Base-by-base conservation (phyloP, 2,888 invertebrate genomes). In the Troilus luridus region DNA sequence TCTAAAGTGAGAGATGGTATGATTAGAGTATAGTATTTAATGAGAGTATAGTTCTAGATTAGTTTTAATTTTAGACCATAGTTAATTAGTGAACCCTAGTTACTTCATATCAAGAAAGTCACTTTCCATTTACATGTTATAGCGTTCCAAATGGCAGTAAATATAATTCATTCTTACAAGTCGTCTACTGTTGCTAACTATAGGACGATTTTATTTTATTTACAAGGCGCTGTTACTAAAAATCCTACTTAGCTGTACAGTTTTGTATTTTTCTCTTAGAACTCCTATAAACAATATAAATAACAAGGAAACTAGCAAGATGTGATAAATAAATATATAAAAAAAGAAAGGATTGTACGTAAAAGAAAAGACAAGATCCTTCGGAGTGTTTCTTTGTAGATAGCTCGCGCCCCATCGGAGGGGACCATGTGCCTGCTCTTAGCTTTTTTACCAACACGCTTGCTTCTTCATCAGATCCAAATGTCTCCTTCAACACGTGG, bases 381-480 rank as follows among this genome's bases (percentile, higher is more conserved):
- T 67, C 72, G 19, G 19, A 77, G n/a, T 17, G 54, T 56, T 85
- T 56, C 56, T 85, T 85, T n/a, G 17, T 5, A 21, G 6, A 11
- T 12, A 85, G 56, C 85, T 56, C 85, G 85, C 19, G 85, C 85
- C 85, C 81, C 85, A 21, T 85, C 56, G n/a, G 9, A 56, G 85
- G 85, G 21, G 21, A 56, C 85, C 85, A 85, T 85, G 85, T 85
- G 85, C 85, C 85, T 21, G 56, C 85, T 85, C 85, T 85, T 85
- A 85, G 85, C 56, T 85, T 85, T 85, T 85, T 10, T 56, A n/a
- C 56, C 85, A 2, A 12, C 85, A 85, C 85, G 56, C 56, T 85
- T n/a, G 56, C 85, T 85, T 85, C 85, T 85, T 85, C 85, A 85
- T 56, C 56, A 85, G 85, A n/a, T 85, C 85, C 85, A 85, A n/a